A percentile compares a stretch with the other conserved stretches of the same genome.
Conservation (phyloP, 2,888 invertebrate species). For the Platycheirus rosarum region DNA sequence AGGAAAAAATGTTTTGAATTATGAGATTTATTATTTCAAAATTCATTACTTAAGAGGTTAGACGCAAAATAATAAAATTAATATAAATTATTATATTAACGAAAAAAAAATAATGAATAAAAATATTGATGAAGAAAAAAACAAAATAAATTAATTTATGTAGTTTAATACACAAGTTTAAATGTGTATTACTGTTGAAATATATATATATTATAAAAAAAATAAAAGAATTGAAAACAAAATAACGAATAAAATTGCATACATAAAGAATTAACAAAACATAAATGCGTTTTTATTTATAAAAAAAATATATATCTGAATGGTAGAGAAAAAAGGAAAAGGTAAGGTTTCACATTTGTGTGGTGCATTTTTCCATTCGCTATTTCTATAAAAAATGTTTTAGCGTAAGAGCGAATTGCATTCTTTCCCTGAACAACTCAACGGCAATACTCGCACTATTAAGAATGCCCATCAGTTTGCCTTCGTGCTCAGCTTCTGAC, state of each 20-base stretch:
- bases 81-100: constrained; percentile 62
- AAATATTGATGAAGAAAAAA: constrained; percentile 13
- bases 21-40: constrained; percentile 72
- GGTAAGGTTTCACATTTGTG: too few species aligned
- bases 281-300: constrained; percentile 8
- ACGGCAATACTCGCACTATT: too few species aligned
- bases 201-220: constrained; percentile 60
- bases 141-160: constrained; percentile 67
- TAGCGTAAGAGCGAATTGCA: too few species aligned
- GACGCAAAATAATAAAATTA: constrained; percentile 69
- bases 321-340: too few species aligned
- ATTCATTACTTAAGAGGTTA: constrained; percentile 65
- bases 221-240: constrained; percentile 44
- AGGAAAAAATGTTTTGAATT: constrained; percentile 51
- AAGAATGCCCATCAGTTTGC: too few species aligned
- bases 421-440: too few species aligned
- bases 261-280: constrained; percentile 67
- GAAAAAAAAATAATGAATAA: constrained; percentile 10
- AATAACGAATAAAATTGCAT: constrained; percentile 71
- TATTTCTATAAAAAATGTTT: too few species aligned
- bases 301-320: neutral
- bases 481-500: too few species aligned
- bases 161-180: constrained; percentile 74
- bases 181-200: constrained; percentile 74
- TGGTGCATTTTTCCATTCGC: too few species aligned